Evolutionary conservation across 1,140 invertebrate species (phyloP), one percentile per base, ranked within the genome.

Genomic region (Lycorma delicatula): DNA sequence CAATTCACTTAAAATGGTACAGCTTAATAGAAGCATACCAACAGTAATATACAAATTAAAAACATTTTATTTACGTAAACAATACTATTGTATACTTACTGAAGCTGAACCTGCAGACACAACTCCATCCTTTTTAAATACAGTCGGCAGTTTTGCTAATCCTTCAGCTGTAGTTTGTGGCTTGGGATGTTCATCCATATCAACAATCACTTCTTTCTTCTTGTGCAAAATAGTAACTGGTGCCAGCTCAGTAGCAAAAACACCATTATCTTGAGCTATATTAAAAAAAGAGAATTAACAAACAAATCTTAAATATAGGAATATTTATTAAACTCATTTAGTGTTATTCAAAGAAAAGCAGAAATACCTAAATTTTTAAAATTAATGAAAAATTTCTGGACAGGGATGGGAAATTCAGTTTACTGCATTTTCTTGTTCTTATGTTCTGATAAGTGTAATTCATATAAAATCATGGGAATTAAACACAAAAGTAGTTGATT

Each of bases 31-130:
- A 31, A 16, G 13, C 13, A 16, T 53, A 20, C 26, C 47, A 20
- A 6, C 23, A 23, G 7, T 25, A 49, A 6, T 49, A 4, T 49
- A 20, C 47, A 23, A 49, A 20, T 53, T 9, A 22, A 38, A 50
- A 63, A 28, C 29, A 55, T 55, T 53, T 49, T 49, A 22, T 23
- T n/a, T 16, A 31, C 7, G 41, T 46, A 61, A n/a, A n/a, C n/a
- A n/a, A n/a, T n/a, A n/a, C n/a, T n/a, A n/a, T n/a, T n/a, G n/a
- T n/a, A n/a, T n/a, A 75, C 81, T 81, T 75, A 94, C 91, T 3
- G 94, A 97, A 56, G 97, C 93, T 66, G 89, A 87, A 47, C 93
- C 97, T 58, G 97, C 96, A 46, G 93, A 98, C 3, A 98, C 94
- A 6, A 91, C 80, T 6, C 97, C 97, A 62, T 92, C 84, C 74